Evolutionary conservation across 1,140 invertebrate species (phyloP).

Genomic region (Idris sp.): DNA sequence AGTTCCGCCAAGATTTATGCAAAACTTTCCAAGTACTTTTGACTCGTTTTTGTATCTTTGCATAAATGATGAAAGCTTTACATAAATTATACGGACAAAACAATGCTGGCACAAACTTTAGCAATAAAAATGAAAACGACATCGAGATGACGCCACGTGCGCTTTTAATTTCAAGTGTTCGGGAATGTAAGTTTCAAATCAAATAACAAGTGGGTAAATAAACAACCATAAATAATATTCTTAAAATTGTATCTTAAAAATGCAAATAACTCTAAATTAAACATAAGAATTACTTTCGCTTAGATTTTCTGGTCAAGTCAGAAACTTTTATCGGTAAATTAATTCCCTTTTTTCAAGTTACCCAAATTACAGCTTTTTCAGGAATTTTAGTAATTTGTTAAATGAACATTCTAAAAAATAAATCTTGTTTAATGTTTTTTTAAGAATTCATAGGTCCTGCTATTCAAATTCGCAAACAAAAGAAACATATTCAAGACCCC

Average conservation of each 20-base stretch:
- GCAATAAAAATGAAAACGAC: conserved; percentile 46
- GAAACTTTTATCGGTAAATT: too few species aligned
- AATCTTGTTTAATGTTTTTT: too few species aligned
- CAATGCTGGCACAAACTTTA: conserved; percentile 30
- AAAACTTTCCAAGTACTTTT: conserved; percentile 42
- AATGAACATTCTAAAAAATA: too few species aligned
- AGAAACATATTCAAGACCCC: too few species aligned
- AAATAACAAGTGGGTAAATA: conserved; percentile 12
- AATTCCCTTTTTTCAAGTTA: too few species aligned
- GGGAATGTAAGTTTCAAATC: not conserved
- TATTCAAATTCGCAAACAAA: too few species aligned
- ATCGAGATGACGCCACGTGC: conserved; percentile 5
- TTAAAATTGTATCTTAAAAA: conserved; percentile 1
- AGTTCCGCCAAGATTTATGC: conserved; percentile 40
- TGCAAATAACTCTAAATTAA: too few species aligned
- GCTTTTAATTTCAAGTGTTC: conserved; percentile 33
- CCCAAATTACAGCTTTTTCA: too few species aligned
- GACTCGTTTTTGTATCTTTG: conserved; percentile 47
- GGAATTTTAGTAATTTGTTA: too few species aligned
- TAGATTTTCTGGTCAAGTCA: too few species aligned
- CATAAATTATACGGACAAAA: conserved; percentile 53
- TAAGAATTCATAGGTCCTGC: too few species aligned
- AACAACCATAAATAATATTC: conserved; percentile 15
- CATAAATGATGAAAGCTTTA: conserved; percentile 46
- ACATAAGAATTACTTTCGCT: too few species aligned